Conservation (phyloP, 2,888 invertebrate genomes). For the Clunio marinus region DNA sequence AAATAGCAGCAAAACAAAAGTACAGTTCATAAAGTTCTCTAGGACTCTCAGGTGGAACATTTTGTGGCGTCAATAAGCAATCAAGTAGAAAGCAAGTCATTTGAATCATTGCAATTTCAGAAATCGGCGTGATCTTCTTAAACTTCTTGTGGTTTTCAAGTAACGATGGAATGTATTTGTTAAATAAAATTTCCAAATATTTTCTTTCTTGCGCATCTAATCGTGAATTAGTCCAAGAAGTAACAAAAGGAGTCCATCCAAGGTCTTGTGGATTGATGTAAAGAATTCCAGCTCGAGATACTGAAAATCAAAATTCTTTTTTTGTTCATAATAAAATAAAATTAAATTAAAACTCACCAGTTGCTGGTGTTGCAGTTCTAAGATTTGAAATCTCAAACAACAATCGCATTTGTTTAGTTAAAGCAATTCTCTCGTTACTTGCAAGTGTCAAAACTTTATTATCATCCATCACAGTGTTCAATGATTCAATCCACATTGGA, state of each 20-base stretch:
- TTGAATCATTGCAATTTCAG: constrained; percentile 83
- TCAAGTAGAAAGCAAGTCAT: constrained; percentile 85
- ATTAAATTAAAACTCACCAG: no score
- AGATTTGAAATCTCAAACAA: constrained; percentile 91
- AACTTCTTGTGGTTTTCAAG: constrained; percentile 73
- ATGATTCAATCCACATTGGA: constrained; percentile 97
- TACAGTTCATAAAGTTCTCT: constrained; percentile 89
- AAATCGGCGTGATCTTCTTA: constrained; percentile 86
- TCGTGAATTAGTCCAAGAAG: constrained; percentile 82
- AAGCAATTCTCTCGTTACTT: constrained; percentile 89
- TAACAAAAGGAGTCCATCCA: constrained; percentile 89
- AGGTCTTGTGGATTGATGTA: constrained; percentile 92
- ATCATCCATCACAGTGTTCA: constrained; percentile 96
- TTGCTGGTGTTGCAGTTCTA: constrained; percentile 90
- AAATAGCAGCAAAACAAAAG: constrained; percentile 83
- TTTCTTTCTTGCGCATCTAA: constrained; percentile 69
- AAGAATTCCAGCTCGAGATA: constrained; percentile 89
- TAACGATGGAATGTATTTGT: constrained; percentile 84
- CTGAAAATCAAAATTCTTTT: constrained; percentile 47
- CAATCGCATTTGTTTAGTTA: constrained; percentile 82
- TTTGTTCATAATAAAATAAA: no score
- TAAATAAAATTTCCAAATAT: constrained; percentile 79
- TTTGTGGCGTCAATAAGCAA: constrained; percentile 72
- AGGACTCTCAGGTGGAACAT: constrained; percentile 81
- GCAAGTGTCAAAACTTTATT: constrained; percentile 90